phyloP scores from a whole-genome alignment of 1,140 invertebrate species.

The Chrysoperla carnea region DNA sequence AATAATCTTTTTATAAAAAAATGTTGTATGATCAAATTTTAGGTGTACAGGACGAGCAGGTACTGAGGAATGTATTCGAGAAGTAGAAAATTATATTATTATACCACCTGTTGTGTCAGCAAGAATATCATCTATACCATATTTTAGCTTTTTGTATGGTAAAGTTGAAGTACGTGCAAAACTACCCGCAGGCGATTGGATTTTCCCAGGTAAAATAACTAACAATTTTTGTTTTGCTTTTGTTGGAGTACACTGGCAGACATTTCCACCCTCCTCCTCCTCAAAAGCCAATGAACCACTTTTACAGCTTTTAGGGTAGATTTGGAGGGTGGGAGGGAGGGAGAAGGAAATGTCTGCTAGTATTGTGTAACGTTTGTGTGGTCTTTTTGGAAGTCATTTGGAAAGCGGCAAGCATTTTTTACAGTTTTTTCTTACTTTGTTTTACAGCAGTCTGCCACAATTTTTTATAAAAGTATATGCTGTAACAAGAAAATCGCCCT shows the following conservation, averaged over 20 bases:
- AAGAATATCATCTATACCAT: slow-evolving; percentile 33
- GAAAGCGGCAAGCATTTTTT: too few relatives aligned
- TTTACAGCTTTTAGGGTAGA: background rate
- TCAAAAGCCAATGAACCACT: too few relatives aligned
- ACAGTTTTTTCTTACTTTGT: too few relatives aligned
- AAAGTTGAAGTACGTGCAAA: slow-evolving; percentile 41
- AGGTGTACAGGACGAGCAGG: slow-evolving; percentile 31
- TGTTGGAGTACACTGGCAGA: too few relatives aligned
- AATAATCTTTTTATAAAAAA: background rate
- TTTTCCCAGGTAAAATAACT: slow-evolving; percentile 29
- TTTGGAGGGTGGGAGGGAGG: background rate
- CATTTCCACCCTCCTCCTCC: too few relatives aligned
- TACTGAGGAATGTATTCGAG: slow-evolving; percentile 23
- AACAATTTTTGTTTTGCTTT: background rate
- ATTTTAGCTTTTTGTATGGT: slow-evolving; percentile 37
- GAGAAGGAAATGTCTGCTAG: too few relatives aligned
- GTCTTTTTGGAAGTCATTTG: too few relatives aligned
- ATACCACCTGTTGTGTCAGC: slow-evolving; percentile 45
- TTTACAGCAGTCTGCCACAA: too few relatives aligned
- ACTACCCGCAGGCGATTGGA: slow-evolving; percentile 46
- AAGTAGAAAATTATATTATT: slow-evolving; percentile 26
- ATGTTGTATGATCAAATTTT: slow-evolving; percentile 1
- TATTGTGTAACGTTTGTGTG: too few relatives aligned
- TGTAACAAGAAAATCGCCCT: too few relatives aligned
- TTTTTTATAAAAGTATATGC: too few relatives aligned